Evolutionary conservation across 2,797 vertebrate species (phyloP), one percentile per base, ranked within the genome.

Genomic region (Hoplostethus atlanticus): DNA sequence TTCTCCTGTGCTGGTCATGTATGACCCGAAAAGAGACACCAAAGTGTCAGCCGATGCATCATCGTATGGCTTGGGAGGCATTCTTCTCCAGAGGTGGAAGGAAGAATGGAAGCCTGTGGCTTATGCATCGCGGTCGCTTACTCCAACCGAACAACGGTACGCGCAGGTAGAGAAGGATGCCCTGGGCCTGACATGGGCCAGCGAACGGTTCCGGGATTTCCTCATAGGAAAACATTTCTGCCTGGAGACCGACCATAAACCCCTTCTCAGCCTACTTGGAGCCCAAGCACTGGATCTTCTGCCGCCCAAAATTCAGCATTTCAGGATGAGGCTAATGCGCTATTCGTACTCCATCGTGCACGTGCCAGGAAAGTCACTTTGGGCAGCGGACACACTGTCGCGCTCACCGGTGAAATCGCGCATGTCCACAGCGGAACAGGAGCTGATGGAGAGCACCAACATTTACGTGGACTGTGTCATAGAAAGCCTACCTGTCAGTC

Each of bases 241-340:
- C 25, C 21, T 81, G 2, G 72, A 73, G 17, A 81, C 70, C 0
- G 72, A 85, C 2, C 73, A 84, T 6, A 77, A 73, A 42, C 68
- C 71, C 0, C 46, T 76, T 3, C 5, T 80, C 0, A 60, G 9
- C 28, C 66, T 84, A 0, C 68, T 83, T 0, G 81, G 58, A 52
- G 54, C 38, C 0, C 73, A 85, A 51, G 70, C 25, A 9, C 17
- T 78, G 16, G 73, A 78, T 30, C 30, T 55, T 1, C 9, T 76
- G 3, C 82, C 61, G 1, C 68, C 53, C 0, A 76, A 70, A 28
- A 77, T 83, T 0, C 69, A 77, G 62, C n/a, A 28, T 12, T 76
- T 76, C 51, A 2, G 55, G 15, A 68, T 73, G 56, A 54, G 71
- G 7, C 40, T 80, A 10, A 84, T 78, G 71, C 40, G 17, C 4